These are phyloP conservation scores for Subanguina moxae DNA, from an alignment of 1,140 invertebrate genomes.

Conservation along the genomic window DNA sequence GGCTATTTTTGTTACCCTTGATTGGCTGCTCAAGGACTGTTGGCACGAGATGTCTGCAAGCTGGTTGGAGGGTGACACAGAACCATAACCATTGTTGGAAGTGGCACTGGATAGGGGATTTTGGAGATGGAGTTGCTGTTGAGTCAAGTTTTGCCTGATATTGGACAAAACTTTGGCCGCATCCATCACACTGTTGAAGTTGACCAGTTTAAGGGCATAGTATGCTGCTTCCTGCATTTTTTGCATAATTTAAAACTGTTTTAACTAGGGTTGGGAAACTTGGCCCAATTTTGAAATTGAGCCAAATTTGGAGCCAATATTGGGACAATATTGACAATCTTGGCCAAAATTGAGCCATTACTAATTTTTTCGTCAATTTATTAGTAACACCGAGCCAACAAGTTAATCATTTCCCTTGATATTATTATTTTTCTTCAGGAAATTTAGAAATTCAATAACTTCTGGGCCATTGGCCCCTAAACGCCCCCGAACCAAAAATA, in stretches of 20 bases:
- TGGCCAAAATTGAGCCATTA: background rate
- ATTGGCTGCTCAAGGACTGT: background rate
- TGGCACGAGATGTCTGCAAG: background rate
- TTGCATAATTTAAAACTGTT: background rate
- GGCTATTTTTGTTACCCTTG: background rate
- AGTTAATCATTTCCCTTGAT: background rate
- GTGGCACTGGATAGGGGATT: slow-evolving; percentile 8
- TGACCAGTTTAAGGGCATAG: slow-evolving; percentile 51
- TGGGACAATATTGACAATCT: too few relatives aligned
- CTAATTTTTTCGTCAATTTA: background rate
- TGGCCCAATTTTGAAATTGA: too few relatives aligned
- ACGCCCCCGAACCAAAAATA: too few relatives aligned
- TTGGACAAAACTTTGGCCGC: slow-evolving; percentile 37
- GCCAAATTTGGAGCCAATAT: too few relatives aligned
- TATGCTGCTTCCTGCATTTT: slow-evolving; percentile 44
- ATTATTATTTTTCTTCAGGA: too few relatives aligned
- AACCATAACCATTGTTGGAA: background rate
- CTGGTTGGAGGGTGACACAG: background rate
- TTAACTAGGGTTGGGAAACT: too few relatives aligned
- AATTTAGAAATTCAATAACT: too few relatives aligned
- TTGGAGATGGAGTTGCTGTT: background rate
- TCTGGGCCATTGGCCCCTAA: too few relatives aligned
- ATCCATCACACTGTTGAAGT: slow-evolving; percentile 41
- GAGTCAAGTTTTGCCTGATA: slow-evolving; percentile 19
- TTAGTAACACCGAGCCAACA: too few relatives aligned